Conservation (phyloP, 2,113 vertebrate genomes). For the Percina caprodes region DNA sequence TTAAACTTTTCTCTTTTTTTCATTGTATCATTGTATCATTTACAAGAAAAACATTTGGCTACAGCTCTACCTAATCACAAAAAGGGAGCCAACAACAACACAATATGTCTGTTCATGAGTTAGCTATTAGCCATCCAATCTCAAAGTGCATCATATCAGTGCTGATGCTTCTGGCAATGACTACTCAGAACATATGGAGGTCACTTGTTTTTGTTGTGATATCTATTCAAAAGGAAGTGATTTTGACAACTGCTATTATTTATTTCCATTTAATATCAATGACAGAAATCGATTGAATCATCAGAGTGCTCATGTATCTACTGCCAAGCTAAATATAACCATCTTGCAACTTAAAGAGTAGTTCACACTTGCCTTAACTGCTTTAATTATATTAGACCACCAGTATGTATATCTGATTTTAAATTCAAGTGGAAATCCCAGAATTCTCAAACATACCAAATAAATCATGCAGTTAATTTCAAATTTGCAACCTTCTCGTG, state of each 20-base stretch:
- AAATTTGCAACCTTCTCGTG: background rate
- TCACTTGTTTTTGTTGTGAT: background rate
- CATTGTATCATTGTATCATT: background rate
- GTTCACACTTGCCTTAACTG: too few relatives aligned
- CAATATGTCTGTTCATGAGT: background rate
- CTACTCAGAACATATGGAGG: background rate
- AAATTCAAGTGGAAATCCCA: background rate
- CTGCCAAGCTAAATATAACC: too few relatives aligned
- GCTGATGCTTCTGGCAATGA: background rate
- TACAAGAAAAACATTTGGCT: background rate
- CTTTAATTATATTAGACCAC: too few relatives aligned
- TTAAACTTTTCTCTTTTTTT: background rate
- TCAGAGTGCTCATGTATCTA: too few relatives aligned
- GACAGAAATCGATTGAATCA: background rate
- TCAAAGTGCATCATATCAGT: too few relatives aligned
- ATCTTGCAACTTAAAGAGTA: too few relatives aligned
- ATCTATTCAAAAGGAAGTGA: background rate
- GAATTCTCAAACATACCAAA: background rate
- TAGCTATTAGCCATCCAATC: background rate
- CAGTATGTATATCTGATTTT: too few relatives aligned
- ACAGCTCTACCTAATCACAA: background rate
- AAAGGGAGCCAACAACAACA: background rate
- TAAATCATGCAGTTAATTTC: background rate
- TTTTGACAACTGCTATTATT: background rate
- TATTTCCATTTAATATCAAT: background rate